phyloP scores from a whole-genome alignment of 2,113 vertebrate genomes.

The Grammomys surdaster region DNA sequence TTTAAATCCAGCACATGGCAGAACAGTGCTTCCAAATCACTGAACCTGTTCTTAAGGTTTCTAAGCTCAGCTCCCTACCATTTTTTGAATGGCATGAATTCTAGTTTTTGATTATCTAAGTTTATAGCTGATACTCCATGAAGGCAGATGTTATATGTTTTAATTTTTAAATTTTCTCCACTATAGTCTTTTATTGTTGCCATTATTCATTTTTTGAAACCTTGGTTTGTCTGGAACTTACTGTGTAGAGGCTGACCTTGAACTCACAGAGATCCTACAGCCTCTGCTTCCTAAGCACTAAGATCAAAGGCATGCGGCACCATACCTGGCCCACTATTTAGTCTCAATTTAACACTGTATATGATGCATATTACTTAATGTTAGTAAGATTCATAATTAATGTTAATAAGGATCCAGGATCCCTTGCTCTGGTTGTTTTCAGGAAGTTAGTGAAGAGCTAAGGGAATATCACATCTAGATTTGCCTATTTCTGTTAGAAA shows the following conservation, averaged over 20 bases:
- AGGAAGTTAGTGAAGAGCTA: conserved; percentile 17
- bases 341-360: not conserved
- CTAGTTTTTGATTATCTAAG: not conserved
- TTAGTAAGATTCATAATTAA: conserved; percentile 31
- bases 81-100: not conserved
- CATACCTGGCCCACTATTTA: not conserved
- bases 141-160: conserved; percentile 6
- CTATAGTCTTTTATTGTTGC: not conserved
- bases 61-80: conserved; percentile 40
- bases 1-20: not conserved
- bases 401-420: conserved; percentile 9
- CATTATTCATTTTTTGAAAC: not conserved
- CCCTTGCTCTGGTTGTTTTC: not conserved
- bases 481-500: conserved; percentile 15
- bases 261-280: not conserved
- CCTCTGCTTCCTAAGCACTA: not conserved
- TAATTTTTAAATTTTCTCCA: not conserved
- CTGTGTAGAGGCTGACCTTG: not conserved
- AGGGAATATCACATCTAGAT: conserved; percentile 23
- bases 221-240: not conserved
- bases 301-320: not conserved
- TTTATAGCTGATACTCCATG: conserved; percentile 10
- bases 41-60: conserved; percentile 28
- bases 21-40: not conserved
- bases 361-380: not conserved